Conservation (phyloP, 1,140 invertebrate genomes). For the Lepidurus packardi region DNA sequence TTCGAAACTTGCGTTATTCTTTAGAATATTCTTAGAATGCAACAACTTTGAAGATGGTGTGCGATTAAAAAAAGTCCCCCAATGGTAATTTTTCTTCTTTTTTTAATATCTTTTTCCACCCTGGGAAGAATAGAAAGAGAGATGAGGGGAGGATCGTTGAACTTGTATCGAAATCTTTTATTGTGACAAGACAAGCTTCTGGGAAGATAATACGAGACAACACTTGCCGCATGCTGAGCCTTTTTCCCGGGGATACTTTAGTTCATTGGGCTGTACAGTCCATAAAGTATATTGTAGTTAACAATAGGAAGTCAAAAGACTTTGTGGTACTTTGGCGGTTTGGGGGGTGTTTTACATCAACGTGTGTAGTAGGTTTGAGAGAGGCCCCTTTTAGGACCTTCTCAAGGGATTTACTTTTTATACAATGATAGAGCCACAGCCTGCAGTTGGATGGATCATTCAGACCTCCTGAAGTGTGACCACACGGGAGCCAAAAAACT, state of each 20-base stretch:
- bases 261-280: conserved; percentile 3
- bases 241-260: conserved; percentile 1
- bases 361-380: conserved; percentile 11
- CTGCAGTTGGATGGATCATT: conserved; percentile 19
- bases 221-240: conserved; percentile 8
- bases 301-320: not conserved
- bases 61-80: not conserved
- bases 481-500: not conserved
- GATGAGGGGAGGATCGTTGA: not conserved
- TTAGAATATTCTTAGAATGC: not conserved
- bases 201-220: conserved; percentile 6
- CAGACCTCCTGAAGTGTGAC: conserved; percentile 17
- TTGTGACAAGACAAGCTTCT: not conserved
- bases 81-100: not conserved
- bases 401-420: not conserved
- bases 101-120: too few species aligned
- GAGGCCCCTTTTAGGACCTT: not conserved
- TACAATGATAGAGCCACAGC: conserved; percentile 1
- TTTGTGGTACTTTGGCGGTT: not conserved
- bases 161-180: not conserved
- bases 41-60: not conserved
- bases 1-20: too few species aligned
- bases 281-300: conserved; percentile 1
- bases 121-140: not conserved
- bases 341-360: conserved; percentile 1